Evolutionary conservation across 2,113 vertebrate species (phyloP), one percentile per base, ranked within the genome.

Genomic region (Loxodonta africana): DNA sequence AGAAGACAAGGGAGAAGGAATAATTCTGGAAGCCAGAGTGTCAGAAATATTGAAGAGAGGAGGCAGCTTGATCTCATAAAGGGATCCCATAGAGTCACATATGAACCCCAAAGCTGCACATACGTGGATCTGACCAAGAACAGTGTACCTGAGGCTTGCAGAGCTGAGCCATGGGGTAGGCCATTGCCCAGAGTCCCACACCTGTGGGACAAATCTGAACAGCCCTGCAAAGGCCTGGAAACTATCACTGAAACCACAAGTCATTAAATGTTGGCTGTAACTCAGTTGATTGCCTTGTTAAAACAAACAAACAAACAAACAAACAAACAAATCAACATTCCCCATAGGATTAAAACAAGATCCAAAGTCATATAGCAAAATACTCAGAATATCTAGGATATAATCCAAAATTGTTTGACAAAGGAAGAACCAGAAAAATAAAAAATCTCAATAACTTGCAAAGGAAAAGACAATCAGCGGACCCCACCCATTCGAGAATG

Each of bases 371-470:
- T 62, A 44, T 62, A 18, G 53, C 9, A 15, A 86, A 44, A 82
- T 53, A 92, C 87, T 92, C 46, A 89, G 90, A 95, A 92, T 74
- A 15, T 44, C 30, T 87, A 77, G 62, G 17, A 82, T 71, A 46
- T 25, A 92, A 67, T 53, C 62, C 83, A 87, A 94, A 87, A 62
- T 90, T 44, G 67, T 71, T 44, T 63, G 28, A 46, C 46, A 69
- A 12, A 83, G 20, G 20, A 63, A 73, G 63, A 71, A 85, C 7
- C 20, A 74, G n/a, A 57, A 57, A 57, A 57, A 57, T 10, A 57
- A 57, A n/a, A 62, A 6, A 69, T 3, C 12, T 71, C 20, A 65
- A 74, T 30, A 88, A n/a, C 62, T 97, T 90, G 20, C 26, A 88
- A 62, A 88, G 44, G 28, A 63, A 94, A 88, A 94, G 33, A 77